These are phyloP conservation scores for Drosophila macrospina DNA, from an alignment of 2,888 invertebrate species.

Conservation along the genomic window DNA sequence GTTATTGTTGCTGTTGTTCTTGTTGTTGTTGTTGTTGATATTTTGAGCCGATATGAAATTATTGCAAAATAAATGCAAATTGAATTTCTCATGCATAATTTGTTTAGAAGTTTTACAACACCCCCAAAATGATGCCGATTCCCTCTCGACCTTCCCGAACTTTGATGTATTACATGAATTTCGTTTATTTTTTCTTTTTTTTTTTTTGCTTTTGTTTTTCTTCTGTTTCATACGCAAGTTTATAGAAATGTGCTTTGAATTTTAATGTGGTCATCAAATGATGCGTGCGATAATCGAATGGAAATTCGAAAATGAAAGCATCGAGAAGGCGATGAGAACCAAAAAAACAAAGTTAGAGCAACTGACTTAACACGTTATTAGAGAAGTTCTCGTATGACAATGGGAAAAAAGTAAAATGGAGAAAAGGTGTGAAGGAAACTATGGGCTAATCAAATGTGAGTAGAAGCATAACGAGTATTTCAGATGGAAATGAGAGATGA, in stretches of 20 bases:
- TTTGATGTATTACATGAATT: constrained; percentile 68
- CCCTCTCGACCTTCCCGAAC: constrained; percentile 37
- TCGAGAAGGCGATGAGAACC: constrained; percentile 15
- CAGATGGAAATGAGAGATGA: neutral
- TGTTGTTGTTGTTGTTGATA: constrained; percentile 41
- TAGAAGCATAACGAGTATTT: neutral
- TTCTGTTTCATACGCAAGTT: constrained; percentile 37
- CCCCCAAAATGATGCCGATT: constrained; percentile 21
- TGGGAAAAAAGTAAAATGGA: neutral
- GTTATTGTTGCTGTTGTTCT: no score
- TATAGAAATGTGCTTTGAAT: constrained; percentile 69
- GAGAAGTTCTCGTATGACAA: constrained; percentile 7
- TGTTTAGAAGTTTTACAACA: constrained; percentile 70
- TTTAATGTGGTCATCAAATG: constrained; percentile 64
- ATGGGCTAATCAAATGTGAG: neutral
- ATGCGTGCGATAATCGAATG: constrained; percentile 54
- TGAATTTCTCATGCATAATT: constrained; percentile 81
- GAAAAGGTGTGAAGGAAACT: neutral
- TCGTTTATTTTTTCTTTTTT: constrained; percentile 11
- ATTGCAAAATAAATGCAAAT: constrained; percentile 82
- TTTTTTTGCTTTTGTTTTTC: constrained; percentile 27
- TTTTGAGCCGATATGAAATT: constrained; percentile 75
- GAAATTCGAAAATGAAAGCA: constrained; percentile 36
- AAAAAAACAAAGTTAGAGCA: constrained; percentile 1
- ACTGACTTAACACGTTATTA: constrained; percentile 32